phyloP scores from a whole-genome alignment of 2,888 invertebrate species.

The Polyploca ridens region DNA sequence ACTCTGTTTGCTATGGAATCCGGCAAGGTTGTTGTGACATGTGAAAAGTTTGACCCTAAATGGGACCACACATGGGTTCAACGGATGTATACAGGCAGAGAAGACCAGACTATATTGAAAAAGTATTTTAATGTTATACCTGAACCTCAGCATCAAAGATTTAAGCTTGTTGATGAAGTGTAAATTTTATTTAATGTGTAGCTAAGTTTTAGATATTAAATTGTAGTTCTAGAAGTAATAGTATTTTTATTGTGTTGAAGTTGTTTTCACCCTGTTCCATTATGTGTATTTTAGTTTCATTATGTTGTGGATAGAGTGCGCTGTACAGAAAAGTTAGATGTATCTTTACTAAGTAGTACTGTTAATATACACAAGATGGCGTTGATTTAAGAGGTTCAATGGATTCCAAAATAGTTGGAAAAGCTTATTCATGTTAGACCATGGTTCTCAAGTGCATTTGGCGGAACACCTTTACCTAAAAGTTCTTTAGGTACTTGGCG shows the following conservation, averaged over 20 bases:
- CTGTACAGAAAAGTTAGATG: neutral
- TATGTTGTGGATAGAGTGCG: neutral
- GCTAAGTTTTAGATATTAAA: neutral
- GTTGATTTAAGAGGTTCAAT: neutral
- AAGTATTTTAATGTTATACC: conserved; percentile 95
- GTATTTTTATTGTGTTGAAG: neutral
- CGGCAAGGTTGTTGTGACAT: conserved; percentile 92
- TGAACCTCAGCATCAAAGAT: conserved; percentile 90
- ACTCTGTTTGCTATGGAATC: conserved; percentile 92
- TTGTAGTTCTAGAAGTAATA: conserved; percentile 7
- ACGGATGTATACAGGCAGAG: conserved; percentile 86
- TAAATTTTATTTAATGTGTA: conserved; percentile 56
- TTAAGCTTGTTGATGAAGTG: conserved; percentile 90
- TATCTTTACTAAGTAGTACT: neutral
- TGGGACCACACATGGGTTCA: conserved; percentile 91
- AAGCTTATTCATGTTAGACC: no score
- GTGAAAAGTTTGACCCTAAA: conserved; percentile 91
- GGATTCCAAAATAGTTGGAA: no score
- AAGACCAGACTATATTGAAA: conserved; percentile 89
- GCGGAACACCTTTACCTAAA: no score
- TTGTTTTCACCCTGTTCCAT: neutral
- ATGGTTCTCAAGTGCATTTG: no score
- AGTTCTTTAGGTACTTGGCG: no score
- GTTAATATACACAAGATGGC: neutral
- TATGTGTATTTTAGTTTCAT: neutral